Evolutionary conservation across 2,113 vertebrate genomes (phyloP), one percentile per base, ranked within the genome.

Genomic region (Thalassoma bifasciatum): DNA sequence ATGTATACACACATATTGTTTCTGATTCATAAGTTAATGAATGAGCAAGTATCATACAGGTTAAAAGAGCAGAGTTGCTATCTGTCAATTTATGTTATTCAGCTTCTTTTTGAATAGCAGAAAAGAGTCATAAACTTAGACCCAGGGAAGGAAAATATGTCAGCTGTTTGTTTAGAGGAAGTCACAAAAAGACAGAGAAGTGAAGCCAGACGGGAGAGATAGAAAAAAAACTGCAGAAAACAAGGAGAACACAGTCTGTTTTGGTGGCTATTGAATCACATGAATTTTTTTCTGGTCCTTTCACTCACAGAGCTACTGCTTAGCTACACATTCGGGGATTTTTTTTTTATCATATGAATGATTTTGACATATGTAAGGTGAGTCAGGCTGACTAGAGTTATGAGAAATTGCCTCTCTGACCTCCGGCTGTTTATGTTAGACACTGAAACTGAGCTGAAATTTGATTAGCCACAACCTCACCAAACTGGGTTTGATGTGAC

Each of bases 251-350:
- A 63, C 34, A 60, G 80, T 80, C 75, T 57, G 64, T 46, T 84
- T 80, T 81, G 65, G 83, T 71, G 67, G 58, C 52, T 75, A 79
- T n/a, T n/a, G 66, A 79, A 63, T 74, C 62, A 84, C 77, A 85
- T 13, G 54, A 52, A 80, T 51, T n/a, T 70, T 26, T 22, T 30
- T 51, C 34, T n/a, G n/a, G 59, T 36, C 60, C 52, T 70, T 78
- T 56, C 64, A 69, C 36, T 77, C 51, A 53, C 44, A 67, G 38
- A 46, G 50, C 62, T 54, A 21, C 1, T 52, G 74, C 63, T 49
- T 40, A 76, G 59, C 58, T 49, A 8, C 46, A n/a, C 46, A 19
- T 46, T 46, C 44, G 19, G 6, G 30, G 1, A 1, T 19, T 30
- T 57, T 57, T 70, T 13, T 30, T 76, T 30, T 58, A 56, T 53